Conservation (phyloP, 2,113 vertebrate genomes). For the Salvelinus namaycush region DNA sequence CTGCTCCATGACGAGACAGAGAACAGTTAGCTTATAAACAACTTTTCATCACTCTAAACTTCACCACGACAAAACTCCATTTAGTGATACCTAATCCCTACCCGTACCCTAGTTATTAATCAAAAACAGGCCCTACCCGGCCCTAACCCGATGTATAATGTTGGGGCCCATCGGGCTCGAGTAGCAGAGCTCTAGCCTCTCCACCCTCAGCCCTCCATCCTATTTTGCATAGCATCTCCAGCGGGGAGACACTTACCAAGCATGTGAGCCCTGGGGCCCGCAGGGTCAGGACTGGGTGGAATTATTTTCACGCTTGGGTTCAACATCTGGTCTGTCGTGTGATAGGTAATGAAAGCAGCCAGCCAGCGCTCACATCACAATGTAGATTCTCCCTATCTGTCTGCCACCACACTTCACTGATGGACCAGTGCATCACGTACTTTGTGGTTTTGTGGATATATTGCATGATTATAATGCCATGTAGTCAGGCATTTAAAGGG, state of each 20-base stretch:
- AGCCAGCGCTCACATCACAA: not conserved
- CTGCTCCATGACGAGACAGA: too few species aligned
- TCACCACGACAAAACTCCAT: too few species aligned
- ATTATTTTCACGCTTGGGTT: conserved; percentile 34
- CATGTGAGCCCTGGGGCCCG: conserved; percentile 21
- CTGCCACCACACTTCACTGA: conserved; percentile 35
- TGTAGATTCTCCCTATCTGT: conserved; percentile 29
- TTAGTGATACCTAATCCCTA: too few species aligned
- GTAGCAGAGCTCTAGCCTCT: too few species aligned
- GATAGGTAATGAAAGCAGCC: conserved; percentile 31
- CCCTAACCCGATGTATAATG: too few species aligned
- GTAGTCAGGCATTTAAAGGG: not conserved
- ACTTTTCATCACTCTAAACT: too few species aligned
- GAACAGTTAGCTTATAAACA: too few species aligned
- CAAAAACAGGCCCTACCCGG: too few species aligned
- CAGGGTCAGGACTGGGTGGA: conserved; percentile 24
- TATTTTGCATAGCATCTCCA: conserved; percentile 34
- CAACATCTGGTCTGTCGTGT: conserved; percentile 38
- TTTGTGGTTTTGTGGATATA: not conserved
- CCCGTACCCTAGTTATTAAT: too few species aligned
- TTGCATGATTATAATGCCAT: not conserved
- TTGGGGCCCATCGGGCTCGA: too few species aligned
- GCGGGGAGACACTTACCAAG: conserved; percentile 46
- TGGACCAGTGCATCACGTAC: conserved; percentile 22
- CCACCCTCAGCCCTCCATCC: not conserved